phyloP scores from a whole-genome alignment of 64 coral and sea anemone genomes.

The Dendrophyllia cribrosa region DNA sequence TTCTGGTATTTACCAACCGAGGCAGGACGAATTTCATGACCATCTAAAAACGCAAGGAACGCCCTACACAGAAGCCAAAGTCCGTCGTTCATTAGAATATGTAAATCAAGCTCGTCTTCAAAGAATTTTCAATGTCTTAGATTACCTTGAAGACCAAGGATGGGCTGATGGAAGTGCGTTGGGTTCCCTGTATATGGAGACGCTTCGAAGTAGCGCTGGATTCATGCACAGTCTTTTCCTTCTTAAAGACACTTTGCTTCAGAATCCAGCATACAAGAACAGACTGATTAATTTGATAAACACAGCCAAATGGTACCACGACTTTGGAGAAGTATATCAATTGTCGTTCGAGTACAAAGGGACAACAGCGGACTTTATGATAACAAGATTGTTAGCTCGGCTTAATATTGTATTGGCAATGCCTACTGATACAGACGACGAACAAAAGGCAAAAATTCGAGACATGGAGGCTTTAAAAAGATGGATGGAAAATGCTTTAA shows the following conservation, averaged over 20 bases:
- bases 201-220: slow-evolving; percentile 32
- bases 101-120: background rate
- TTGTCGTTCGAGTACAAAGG: slow-evolving; percentile 39
- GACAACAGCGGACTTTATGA: slow-evolving; percentile 77
- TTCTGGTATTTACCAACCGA: background rate
- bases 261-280: background rate
- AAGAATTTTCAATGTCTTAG: slow-evolving; percentile 10
- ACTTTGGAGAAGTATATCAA: slow-evolving; percentile 69
- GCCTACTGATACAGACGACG: background rate
- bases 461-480: slow-evolving; percentile 60
- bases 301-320: slow-evolving; percentile 65
- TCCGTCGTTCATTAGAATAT: background rate
- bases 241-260: background rate
- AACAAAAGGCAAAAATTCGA: slow-evolving; percentile 15
- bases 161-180: slow-evolving; percentile 62
- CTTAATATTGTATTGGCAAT: slow-evolving; percentile 53
- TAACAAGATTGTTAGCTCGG: slow-evolving; percentile 45
- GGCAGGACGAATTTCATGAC: background rate
- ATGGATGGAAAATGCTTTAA: slow-evolving; percentile 50
- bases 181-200: slow-evolving; percentile 55
- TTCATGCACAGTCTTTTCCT: slow-evolving; percentile 61
- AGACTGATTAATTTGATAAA: slow-evolving; percentile 20
- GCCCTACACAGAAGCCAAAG: background rate
- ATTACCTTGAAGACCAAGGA: slow-evolving; percentile 63
- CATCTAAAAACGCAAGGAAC: background rate